Conservation (phyloP, 2,888 invertebrate genomes). For the Drosophila crucigera region DNA sequence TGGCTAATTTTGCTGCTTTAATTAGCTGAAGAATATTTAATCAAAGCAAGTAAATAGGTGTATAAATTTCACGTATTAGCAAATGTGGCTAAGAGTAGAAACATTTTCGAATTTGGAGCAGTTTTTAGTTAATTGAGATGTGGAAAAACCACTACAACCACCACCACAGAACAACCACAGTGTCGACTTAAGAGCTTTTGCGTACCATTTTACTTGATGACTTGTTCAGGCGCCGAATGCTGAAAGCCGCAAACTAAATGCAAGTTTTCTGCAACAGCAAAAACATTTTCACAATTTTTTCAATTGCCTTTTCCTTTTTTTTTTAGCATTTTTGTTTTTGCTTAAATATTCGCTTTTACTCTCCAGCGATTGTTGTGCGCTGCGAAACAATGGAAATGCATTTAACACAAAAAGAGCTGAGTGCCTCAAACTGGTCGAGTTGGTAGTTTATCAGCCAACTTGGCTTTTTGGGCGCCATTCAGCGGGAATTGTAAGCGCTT, state of each 20-base stretch:
- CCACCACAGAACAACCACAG: background rate
- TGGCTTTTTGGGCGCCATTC: conserved; percentile 46
- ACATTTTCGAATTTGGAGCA: conserved; percentile 17
- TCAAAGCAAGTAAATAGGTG: background rate
- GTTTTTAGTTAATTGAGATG: conserved; percentile 44
- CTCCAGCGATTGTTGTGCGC: conserved; percentile 12
- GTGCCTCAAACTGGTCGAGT: conserved; percentile 8
- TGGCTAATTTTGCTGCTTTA: background rate
- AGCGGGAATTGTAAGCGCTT: conserved; percentile 46
- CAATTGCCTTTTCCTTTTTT: background rate
- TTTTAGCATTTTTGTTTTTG: conserved; percentile 7
- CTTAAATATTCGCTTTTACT: conserved; percentile 39
- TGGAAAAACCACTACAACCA: background rate
- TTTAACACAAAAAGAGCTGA: conserved; percentile 22
- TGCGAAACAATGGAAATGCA: conserved; percentile 39
- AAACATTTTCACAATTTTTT: conserved; percentile 26
- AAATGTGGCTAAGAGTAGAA: conserved; percentile 4
- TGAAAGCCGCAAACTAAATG: conserved; percentile 38
- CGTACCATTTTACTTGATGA: conserved; percentile 27
- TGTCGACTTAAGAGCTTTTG: conserved; percentile 16
- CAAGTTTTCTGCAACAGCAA: conserved; percentile 31
- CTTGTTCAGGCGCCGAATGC: conserved; percentile 21
- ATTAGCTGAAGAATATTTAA: background rate
- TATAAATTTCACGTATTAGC: background rate
- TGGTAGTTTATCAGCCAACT: conserved; percentile 35